Conservation (phyloP, 1,140 invertebrate genomes). For the Procambarus clarkii region DNA sequence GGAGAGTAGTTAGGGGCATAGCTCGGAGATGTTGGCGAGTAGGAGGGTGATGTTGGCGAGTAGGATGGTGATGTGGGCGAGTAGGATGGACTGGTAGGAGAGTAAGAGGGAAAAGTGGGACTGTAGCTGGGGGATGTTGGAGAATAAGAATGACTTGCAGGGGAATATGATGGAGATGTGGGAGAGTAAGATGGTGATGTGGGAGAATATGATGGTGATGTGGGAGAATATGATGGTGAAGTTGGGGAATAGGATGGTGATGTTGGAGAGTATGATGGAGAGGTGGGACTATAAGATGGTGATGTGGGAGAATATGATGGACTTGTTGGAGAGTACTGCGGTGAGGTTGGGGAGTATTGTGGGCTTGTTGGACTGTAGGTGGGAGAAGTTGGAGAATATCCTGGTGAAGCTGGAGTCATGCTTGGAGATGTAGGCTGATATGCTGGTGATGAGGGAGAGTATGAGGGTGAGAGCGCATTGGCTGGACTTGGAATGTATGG, state of each 20-base stretch:
- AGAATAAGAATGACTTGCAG: slow-evolving; percentile 78
- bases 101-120: slow-evolving; percentile 84
- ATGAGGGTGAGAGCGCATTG: slow-evolving; percentile 82
- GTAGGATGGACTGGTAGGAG: slow-evolving; percentile 86
- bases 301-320: too few species aligned
- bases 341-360: too few species aligned
- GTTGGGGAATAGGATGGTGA: slow-evolving; percentile 87
- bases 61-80: slow-evolving; percentile 85
- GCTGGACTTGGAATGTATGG: slow-evolving; percentile 88
- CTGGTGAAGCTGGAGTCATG: too few species aligned
- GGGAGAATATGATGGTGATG: too few species aligned
- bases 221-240: slow-evolving; percentile 78
- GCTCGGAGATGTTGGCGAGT: slow-evolving; percentile 81
- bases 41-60: slow-evolving; percentile 81
- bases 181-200: slow-evolving; percentile 83
- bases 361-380: too few species aligned
- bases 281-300: slow-evolving; percentile 73
- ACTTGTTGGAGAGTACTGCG: too few species aligned
- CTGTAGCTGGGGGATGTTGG: slow-evolving; percentile 79
- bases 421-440: too few species aligned
- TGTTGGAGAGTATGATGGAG: slow-evolving; percentile 90
- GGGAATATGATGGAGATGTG: slow-evolving; percentile 83
- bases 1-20: slow-evolving; percentile 77
- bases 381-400: too few species aligned
- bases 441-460: slow-evolving; percentile 78